Conservation (phyloP, 1,140 invertebrate species). For the Linepithema humile region DNA sequence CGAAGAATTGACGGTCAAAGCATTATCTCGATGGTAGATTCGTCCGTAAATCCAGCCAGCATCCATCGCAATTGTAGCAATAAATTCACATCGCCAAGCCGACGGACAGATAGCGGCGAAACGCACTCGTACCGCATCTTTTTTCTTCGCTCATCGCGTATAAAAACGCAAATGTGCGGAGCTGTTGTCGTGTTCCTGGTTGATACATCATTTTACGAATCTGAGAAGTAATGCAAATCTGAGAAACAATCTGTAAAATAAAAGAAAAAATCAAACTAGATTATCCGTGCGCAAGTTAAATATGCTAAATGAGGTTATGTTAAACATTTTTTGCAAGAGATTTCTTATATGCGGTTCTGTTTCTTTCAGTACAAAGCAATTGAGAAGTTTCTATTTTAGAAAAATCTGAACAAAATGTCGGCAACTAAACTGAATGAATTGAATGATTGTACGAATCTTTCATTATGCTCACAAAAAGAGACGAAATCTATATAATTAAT, state of each 20-base stretch:
- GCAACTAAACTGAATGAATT: too few species aligned
- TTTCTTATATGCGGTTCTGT: too few species aligned
- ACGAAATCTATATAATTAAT: too few species aligned
- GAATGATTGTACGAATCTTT: too few species aligned
- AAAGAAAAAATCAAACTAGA: not conserved
- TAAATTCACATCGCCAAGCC: constrained; percentile 72
- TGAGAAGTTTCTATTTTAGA: too few species aligned
- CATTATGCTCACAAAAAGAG: too few species aligned
- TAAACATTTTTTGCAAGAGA: too few species aligned
- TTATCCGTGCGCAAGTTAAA: too few species aligned
- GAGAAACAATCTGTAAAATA: not conserved
- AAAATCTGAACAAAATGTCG: too few species aligned
- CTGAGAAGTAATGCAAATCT: not conserved
- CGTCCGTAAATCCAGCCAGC: not conserved
- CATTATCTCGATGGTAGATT: constrained; percentile 64
- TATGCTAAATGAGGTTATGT: too few species aligned
- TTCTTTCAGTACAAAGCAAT: too few species aligned
- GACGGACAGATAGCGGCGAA: constrained; percentile 69
- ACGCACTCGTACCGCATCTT: constrained; percentile 58
- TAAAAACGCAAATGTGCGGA: constrained; percentile 61
- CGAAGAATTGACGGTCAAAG: constrained; percentile 66
- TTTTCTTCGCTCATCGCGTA: constrained; percentile 66
- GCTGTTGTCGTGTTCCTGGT: not conserved
- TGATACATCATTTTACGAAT: too few species aligned
- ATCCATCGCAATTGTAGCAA: constrained; percentile 58